These are phyloP conservation scores for Temnothorax unifasciatus DNA, from an alignment of 2,888 invertebrate species.

Conservation along the genomic window DNA sequence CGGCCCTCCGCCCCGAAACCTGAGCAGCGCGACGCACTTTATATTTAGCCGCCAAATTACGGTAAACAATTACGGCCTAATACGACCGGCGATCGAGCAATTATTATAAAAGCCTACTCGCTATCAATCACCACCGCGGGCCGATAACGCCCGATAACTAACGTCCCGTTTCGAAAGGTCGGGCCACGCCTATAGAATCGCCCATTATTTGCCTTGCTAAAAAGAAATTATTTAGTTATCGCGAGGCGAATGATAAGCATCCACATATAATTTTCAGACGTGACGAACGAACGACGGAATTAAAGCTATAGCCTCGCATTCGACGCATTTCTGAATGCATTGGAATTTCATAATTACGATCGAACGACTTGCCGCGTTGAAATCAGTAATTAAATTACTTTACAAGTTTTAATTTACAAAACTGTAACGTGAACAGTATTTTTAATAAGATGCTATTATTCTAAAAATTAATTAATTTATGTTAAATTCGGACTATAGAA, in stretches of 20 bases:
- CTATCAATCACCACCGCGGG: slow-evolving; percentile 82
- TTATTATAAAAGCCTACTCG: slow-evolving; percentile 84
- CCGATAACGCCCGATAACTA: slow-evolving; percentile 78
- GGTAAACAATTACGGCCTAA: slow-evolving; percentile 79
- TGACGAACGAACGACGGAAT: slow-evolving; percentile 3
- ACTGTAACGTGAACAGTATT: slow-evolving; percentile 4
- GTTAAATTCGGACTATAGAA: background rate
- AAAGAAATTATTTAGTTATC: slow-evolving; percentile 68
- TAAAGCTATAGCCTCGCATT: background rate
- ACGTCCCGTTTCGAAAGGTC: slow-evolving; percentile 76
- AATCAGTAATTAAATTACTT: slow-evolving; percentile 40
- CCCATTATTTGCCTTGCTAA: slow-evolving; percentile 69
- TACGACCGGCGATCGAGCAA: slow-evolving; percentile 81
- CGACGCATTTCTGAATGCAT: slow-evolving; percentile 25
- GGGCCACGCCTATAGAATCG: slow-evolving; percentile 76
- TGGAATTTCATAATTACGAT: slow-evolving; percentile 34
- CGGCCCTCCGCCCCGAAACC: slow-evolving; percentile 58
- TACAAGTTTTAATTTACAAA: slow-evolving; percentile 25
- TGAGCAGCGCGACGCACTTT: slow-evolving; percentile 61
- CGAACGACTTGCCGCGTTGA: background rate
- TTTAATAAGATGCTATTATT: background rate
- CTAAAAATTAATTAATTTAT: background rate
- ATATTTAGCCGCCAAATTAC: slow-evolving; percentile 78
- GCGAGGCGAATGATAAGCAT: slow-evolving; percentile 44
- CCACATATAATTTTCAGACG: slow-evolving; percentile 51